Percentiles rank a stretch among this genome's conserved stretches.
These are phyloP conservation scores for Myotis davidii DNA, from an alignment of 2,113 vertebrate genomes.

Conservation along the genomic window DNA sequence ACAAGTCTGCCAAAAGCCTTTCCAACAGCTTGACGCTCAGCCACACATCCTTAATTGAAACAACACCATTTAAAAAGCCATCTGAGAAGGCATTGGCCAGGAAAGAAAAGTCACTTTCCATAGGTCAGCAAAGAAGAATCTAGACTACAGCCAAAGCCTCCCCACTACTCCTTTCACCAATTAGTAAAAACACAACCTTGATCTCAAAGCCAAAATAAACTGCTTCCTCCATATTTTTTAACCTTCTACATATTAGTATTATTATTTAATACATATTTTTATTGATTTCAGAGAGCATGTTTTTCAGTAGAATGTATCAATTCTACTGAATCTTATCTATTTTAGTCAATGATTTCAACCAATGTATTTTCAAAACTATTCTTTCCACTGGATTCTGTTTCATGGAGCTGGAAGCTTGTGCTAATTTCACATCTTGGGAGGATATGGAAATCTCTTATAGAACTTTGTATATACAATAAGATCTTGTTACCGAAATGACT, in stretches of 20 bases:
- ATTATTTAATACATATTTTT: not conserved
- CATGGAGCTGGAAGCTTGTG: not conserved
- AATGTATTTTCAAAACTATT: not conserved
- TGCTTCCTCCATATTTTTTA: not conserved
- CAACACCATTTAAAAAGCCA: conserved; percentile 16
- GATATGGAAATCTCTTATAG: not conserved
- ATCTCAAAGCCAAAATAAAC: conserved; percentile 40
- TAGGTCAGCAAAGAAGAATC: conserved; percentile 18
- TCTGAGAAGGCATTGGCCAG: not conserved
- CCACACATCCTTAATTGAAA: not conserved
- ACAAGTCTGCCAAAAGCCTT: not conserved
- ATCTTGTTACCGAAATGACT: not conserved
- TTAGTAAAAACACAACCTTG: conserved; percentile 36
- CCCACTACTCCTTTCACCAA: not conserved
- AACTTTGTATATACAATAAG: not conserved
- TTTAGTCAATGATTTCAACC: not conserved
- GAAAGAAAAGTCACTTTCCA: conserved; percentile 43
- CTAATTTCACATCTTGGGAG: not conserved
- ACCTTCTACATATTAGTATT: not conserved
- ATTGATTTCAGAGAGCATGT: not conserved
- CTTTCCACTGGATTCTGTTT: not conserved
- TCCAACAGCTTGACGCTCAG: not conserved
- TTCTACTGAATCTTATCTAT: not conserved
- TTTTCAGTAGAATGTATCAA: not conserved
- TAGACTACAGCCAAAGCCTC: not conserved